Base-by-base conservation (phyloP, 2,113 vertebrate species). In the Pagrus major region DNA sequence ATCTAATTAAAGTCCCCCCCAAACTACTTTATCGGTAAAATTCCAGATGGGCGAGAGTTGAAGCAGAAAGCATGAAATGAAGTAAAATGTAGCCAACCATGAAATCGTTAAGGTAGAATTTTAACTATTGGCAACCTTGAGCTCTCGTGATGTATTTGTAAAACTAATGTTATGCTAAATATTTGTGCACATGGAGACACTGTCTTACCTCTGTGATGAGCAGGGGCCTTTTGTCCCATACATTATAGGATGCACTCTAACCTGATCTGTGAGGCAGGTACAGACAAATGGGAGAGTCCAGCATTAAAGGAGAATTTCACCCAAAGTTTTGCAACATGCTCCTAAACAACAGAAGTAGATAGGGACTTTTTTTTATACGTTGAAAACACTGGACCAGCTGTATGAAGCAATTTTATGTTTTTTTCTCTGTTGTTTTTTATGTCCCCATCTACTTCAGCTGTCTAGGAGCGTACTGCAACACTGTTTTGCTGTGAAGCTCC, bases 1-100 rank as follows among this genome's bases (percentile, higher is more conserved):
- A 65, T 61, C 58, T 76, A 70, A 81, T 88, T 81, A 81, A 86
- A 72, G 11, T 69, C 52, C 55, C 55, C n/a, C 27, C 29, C 20
- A 71, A 75, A 78, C 56, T 39, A 58, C 55, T 52, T 63, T 51
- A 65, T 46, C 31, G 78, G 61, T 73, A 27, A 56, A 79, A 80
- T 83, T 80, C 49, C 65, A 59, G 39, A 56, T 66, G 55, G 66
- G 3, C 0, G 8, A 59, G 58, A 68, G 65, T 51, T 74, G 16
- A 85, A 60, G 29, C 49, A 51, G 56, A 59, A 39, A 60, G 52
- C 51, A 41, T 60, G 39, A 59, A 78, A 64, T 61, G 12, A 63
- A 77, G 46, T 58, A 44, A 73, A 77, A 74, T 60, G 20, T 59
- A 52, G 41, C n/a, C 3, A 47, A 72, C 63, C 35, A 81, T 27